A percentile compares a stretch with the other conserved stretches of the same genome.
Evolutionary conservation across 2,888 invertebrate genomes (phyloP).

Genomic region (Drosophila tanythrix): DNA sequence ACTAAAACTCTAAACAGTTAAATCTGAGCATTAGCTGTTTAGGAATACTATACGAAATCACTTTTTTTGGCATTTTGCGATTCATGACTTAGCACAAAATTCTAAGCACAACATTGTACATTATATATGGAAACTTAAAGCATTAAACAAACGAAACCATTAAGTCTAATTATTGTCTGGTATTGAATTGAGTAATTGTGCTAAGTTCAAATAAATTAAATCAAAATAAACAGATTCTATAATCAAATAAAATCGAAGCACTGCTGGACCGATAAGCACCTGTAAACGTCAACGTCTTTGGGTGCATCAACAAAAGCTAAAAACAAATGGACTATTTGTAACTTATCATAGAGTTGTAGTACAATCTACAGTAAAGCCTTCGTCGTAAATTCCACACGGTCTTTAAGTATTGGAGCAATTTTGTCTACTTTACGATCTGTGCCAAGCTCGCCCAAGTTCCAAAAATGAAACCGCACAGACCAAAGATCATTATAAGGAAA

Average conservation of each 20-base stretch:
- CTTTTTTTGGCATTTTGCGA: constrained; percentile 75
- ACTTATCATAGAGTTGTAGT: constrained; percentile 46
- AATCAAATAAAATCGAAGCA: constrained; percentile 27
- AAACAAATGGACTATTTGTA: constrained; percentile 9
- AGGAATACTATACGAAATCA: constrained; percentile 75
- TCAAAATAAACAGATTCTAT: constrained; percentile 9
- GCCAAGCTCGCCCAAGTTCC: too few relatives aligned
- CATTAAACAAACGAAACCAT: constrained; percentile 2
- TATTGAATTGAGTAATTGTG: constrained; percentile 46
- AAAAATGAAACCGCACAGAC: too few relatives aligned
- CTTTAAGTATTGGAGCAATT: constrained; percentile 27
- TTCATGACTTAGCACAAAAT: constrained; percentile 37
- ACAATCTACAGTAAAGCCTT: constrained; percentile 71
- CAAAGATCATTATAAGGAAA: too few relatives aligned
- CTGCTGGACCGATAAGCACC: constrained; percentile 27
- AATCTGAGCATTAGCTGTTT: constrained; percentile 55
- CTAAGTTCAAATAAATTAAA: constrained; percentile 32
- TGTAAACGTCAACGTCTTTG: constrained; percentile 21
- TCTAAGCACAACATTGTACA: constrained; percentile 16
- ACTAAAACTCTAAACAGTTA: constrained; percentile 42
- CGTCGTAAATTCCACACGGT: constrained; percentile 70
- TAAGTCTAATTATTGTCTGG: constrained; percentile 70
- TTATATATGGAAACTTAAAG: constrained; percentile 24
- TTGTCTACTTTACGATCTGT: too few relatives aligned
- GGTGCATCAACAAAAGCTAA: constrained; percentile 25